These are phyloP conservation scores for Nipponia nippon DNA, from an alignment of 2,113 vertebrate species.

Conservation along the genomic window DNA sequence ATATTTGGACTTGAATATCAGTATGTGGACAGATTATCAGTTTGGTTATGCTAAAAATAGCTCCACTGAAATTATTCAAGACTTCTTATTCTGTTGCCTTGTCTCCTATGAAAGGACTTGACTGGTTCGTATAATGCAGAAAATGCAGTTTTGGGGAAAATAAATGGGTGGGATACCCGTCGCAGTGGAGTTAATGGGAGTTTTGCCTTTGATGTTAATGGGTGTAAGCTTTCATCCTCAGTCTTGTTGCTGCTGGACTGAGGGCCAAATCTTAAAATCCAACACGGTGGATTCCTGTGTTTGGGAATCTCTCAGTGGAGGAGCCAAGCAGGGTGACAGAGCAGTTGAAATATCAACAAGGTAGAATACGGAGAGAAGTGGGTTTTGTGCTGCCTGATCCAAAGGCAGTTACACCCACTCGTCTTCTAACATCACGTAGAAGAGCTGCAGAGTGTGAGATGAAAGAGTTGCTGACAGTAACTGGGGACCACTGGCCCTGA, in stretches of 20 bases:
- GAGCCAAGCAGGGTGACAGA: background rate
- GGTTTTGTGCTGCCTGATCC: background rate
- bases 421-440: background rate
- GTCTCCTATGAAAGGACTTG: background rate
- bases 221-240: background rate
- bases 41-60: background rate
- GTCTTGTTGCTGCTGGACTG: background rate
- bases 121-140: background rate
- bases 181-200: background rate
- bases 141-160: background rate
- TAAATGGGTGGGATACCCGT: background rate
- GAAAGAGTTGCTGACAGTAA: background rate
- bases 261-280: background rate
- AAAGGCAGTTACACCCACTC: background rate
- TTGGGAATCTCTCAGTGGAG: background rate
- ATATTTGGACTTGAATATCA: background rate
- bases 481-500: background rate
- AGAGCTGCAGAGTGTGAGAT: background rate
- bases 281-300: accelerated
- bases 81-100: background rate
- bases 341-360: background rate
- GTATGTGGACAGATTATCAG: background rate
- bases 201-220: background rate
- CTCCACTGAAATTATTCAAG: background rate
- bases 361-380: background rate